Conservation (phyloP, 2,113 vertebrate species). For the Sylvilagus bachmani region DNA sequence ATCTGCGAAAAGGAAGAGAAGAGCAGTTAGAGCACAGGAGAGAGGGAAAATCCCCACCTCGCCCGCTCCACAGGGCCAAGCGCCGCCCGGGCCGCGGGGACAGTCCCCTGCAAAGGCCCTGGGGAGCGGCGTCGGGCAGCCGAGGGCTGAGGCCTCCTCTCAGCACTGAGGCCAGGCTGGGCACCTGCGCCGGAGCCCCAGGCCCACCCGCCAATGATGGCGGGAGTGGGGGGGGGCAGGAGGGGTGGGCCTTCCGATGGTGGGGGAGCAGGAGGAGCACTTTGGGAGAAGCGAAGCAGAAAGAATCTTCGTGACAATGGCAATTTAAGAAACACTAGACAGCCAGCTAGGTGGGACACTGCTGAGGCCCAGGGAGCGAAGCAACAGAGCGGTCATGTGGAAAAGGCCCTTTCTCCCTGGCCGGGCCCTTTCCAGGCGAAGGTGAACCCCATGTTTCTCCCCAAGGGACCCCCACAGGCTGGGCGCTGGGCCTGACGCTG, state of each 20-base stretch:
- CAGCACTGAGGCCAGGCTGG: slow-evolving; percentile 13
- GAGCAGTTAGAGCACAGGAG: slow-evolving; percentile 79
- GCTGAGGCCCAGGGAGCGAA: slow-evolving; percentile 19
- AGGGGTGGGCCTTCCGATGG: fast-evolving
- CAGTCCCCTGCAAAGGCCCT: slow-evolving; percentile 70
- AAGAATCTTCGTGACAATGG: slow-evolving; percentile 60
- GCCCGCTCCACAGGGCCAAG: slow-evolving; percentile 77
- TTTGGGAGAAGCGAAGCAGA: slow-evolving; percentile 9
- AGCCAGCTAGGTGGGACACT: slow-evolving; percentile 13
- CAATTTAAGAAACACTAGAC: slow-evolving; percentile 55
- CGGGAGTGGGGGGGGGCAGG: no score
- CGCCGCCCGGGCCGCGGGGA: slow-evolving; percentile 53
- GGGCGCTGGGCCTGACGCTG: background rate
- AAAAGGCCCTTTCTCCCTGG: slow-evolving; percentile 66
- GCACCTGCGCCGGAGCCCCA: background rate
- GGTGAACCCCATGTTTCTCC: background rate
- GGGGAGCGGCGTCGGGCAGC: background rate
- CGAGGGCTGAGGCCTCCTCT: background rate
- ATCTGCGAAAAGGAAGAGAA: slow-evolving; percentile 75
- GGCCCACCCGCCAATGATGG: background rate
- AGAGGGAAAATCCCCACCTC: slow-evolving; percentile 82
- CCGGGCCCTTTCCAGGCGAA: background rate
- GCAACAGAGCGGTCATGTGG: slow-evolving; percentile 34
- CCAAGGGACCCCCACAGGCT: background rate
- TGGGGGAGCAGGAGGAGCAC: background rate